Conservation (phyloP, 2,113 vertebrate genomes). For the Guaruba guarouba region DNA sequence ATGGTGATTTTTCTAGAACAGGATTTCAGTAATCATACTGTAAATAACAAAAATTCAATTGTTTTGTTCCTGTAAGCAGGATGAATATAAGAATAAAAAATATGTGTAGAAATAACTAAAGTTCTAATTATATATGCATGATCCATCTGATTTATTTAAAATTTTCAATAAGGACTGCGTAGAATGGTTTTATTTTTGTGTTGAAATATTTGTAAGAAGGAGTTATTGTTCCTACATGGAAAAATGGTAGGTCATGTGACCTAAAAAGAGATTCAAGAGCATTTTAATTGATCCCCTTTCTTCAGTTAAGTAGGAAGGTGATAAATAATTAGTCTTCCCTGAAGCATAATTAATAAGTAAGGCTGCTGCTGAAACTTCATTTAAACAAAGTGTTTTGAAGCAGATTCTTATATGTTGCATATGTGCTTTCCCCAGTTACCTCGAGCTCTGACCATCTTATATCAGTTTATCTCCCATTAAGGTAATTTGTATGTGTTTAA, state of each 20-base stretch:
- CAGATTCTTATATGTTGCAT: background rate
- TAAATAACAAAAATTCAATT: background rate
- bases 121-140: background rate
- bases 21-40: background rate
- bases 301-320: constrained; percentile 20
- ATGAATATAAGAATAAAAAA: background rate
- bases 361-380: constrained; percentile 42
- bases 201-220: background rate
- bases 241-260: background rate
- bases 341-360: constrained; percentile 39
- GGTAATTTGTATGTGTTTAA: constrained; percentile 1
- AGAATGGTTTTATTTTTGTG: background rate
- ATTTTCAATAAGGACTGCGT: background rate
- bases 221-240: background rate
- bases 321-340: constrained; percentile 50
- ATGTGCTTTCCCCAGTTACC: background rate
- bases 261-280: constrained; percentile 22
- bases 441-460: background rate
- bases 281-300: constrained; percentile 42
- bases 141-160: background rate
- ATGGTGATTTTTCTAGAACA: background rate
- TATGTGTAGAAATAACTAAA: background rate
- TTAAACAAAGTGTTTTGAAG: constrained; percentile 25
- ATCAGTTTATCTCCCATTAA: background rate
- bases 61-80: background rate